Conservation (phyloP, 1,140 invertebrate species). For the Nomia melanderi region DNA sequence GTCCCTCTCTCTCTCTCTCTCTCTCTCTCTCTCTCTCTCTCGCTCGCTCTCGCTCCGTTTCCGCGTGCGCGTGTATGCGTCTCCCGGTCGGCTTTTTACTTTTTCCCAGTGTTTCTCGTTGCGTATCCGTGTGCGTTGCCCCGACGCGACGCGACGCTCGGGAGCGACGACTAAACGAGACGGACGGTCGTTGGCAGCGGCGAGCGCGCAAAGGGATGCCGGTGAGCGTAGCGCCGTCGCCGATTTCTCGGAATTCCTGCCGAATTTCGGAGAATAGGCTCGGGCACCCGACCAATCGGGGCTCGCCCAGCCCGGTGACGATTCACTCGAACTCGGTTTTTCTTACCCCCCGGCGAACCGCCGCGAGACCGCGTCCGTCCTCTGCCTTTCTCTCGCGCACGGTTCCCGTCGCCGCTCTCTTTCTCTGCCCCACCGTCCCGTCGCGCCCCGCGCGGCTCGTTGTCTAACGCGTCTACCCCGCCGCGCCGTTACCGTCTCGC, state of each 20-base stretch:
- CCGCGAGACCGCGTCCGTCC: slow-evolving; percentile 18
- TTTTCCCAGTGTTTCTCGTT: not conserved
- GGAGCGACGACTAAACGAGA: slow-evolving; percentile 31
- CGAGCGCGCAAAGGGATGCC: slow-evolving; percentile 40
- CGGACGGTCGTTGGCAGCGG: slow-evolving; percentile 21
- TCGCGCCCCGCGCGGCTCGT: not conserved
- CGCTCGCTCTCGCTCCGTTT: too few relatives aligned
- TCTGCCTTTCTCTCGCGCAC: not conserved
- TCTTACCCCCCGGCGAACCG: slow-evolving; percentile 4
- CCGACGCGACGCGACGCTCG: slow-evolving; percentile 4
- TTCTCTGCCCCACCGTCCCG: not conserved
- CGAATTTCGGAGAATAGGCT: slow-evolving; percentile 55
- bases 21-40: not conserved
- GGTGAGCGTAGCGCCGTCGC: slow-evolving; percentile 17
- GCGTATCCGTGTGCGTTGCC: not conserved
- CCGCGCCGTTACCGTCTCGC: not conserved
- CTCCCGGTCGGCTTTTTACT: not conserved
- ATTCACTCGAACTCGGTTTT: slow-evolving; percentile 50
- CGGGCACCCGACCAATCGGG: slow-evolving; percentile 36
- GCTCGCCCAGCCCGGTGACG: not conserved
- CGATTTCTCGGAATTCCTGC: slow-evolving; percentile 51
- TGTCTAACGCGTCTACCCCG: not conserved
- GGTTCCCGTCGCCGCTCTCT: not conserved
- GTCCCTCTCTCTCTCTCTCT: not conserved
- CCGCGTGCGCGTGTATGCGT: not conserved